These are phyloP conservation scores for Leuctra nigra DNA, from an alignment of 2,888 invertebrate species.

Conservation along the genomic window DNA sequence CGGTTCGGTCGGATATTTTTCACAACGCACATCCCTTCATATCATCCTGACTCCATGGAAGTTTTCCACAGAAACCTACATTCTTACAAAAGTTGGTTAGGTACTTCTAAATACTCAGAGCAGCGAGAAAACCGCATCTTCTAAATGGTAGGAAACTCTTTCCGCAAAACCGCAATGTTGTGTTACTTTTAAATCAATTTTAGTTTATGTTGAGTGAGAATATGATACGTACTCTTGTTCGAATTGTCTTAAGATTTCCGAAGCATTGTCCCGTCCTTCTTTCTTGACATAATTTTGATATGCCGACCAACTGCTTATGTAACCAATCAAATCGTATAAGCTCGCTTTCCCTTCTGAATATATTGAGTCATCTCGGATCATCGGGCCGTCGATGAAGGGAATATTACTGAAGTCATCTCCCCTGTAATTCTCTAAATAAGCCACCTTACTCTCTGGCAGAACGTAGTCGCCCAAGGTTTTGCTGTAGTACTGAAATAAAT, in stretches of 20 bases:
- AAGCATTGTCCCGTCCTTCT: conserved; percentile 33
- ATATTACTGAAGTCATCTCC: conserved; percentile 29
- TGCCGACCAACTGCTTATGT: conserved; percentile 37
- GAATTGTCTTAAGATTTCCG: conserved; percentile 32
- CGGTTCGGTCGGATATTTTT: too few species aligned
- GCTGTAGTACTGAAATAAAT: conserved; percentile 31
- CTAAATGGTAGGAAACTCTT: too few species aligned
- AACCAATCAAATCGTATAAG: conserved; percentile 35
- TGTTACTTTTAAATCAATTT: too few species aligned
- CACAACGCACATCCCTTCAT: too few species aligned
- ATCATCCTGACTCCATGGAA: too few species aligned
- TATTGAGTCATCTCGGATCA: conserved; percentile 33
- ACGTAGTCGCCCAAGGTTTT: conserved; percentile 31
- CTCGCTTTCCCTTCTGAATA: conserved; percentile 32
- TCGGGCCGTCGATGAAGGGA: conserved; percentile 29
- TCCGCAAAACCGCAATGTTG: too few species aligned
- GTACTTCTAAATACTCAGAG: too few species aligned
- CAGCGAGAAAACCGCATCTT: too few species aligned
- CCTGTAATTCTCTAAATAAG: conserved; percentile 33
- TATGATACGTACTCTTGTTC: conserved; percentile 33
- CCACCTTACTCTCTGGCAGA: conserved; percentile 31
- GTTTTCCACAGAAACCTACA: too few species aligned
- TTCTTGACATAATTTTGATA: conserved; percentile 34
- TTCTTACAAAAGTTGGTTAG: too few species aligned
- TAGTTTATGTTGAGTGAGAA: too few species aligned